These are phyloP conservation scores for Brachirus orientalis DNA, from an alignment of 2,113 vertebrate genomes.

Conservation along the genomic window DNA sequence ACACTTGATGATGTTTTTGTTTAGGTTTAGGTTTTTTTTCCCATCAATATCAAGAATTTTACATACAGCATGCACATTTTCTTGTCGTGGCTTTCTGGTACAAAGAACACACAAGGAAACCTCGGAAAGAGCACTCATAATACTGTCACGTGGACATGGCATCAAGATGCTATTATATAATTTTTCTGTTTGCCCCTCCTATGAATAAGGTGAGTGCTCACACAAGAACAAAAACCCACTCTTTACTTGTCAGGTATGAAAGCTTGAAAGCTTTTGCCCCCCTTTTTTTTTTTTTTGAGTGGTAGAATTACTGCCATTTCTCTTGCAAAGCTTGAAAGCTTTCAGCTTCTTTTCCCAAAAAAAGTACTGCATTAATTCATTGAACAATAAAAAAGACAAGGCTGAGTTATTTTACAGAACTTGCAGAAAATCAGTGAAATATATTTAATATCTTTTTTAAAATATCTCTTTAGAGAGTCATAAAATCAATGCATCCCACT, in stretches of 20 bases:
- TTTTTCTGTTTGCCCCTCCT: constrained; percentile 44
- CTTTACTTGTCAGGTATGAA: constrained; percentile 72
- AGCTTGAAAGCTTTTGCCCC: constrained; percentile 61
- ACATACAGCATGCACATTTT: too few relatives aligned
- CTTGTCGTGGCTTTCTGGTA: constrained; percentile 8
- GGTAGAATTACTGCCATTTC: constrained; percentile 63
- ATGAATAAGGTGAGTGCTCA: constrained; percentile 26
- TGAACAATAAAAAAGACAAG: constrained; percentile 7
- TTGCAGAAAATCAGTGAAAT: background rate
- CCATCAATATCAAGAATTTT: too few relatives aligned
- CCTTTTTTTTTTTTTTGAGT: constrained; percentile 44
- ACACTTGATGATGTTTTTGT: too few relatives aligned
- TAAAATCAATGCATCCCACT: too few relatives aligned
- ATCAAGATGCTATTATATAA: constrained; percentile 38
- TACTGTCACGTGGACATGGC: constrained; percentile 16
- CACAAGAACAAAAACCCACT: constrained; percentile 53
- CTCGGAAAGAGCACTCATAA: constrained; percentile 16
- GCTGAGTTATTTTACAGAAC: constrained; percentile 11
- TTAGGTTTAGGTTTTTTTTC: too few relatives aligned
- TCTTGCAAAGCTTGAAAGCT: constrained; percentile 66
- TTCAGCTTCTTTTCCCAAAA: constrained; percentile 33
- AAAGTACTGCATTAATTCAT: constrained; percentile 48
- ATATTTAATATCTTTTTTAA: too few relatives aligned
- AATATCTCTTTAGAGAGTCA: too few relatives aligned
- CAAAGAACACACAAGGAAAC: constrained; percentile 33